Conservation (phyloP, 2,888 invertebrate genomes). For the Noctua comes region DNA sequence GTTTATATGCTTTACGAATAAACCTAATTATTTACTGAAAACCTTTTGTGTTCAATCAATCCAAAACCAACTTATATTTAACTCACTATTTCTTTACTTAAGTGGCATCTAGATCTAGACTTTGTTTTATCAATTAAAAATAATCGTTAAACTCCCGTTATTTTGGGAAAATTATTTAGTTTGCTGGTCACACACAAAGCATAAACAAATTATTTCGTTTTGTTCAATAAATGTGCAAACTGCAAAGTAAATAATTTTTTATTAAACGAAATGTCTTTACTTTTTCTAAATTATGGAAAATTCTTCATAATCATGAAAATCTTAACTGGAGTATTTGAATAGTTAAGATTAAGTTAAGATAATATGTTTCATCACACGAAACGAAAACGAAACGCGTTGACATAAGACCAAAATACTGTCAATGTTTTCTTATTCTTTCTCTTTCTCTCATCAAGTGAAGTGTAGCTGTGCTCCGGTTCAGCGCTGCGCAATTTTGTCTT, state of each 20-base stretch:
- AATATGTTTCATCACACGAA: not conserved
- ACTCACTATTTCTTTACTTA: not conserved
- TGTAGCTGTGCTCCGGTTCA: constrained; percentile 93
- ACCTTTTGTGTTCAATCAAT: not conserved
- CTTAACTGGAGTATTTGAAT: not conserved
- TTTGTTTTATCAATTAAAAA: not conserved
- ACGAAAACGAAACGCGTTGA: constrained; percentile 40
- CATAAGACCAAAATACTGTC: not conserved
- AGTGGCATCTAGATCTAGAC: not conserved
- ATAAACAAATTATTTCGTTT: constrained; percentile 15
- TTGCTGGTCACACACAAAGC: constrained; percentile 18
- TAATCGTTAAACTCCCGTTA: not conserved
- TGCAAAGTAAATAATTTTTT: not conserved
- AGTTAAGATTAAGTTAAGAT: no score
- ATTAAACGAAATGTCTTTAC: not conserved
- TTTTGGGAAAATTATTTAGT: not conserved
- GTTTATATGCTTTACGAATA: constrained; percentile 54
- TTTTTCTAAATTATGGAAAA: accelerated
- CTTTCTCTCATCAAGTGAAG: constrained; percentile 77
- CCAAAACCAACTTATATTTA: not conserved
- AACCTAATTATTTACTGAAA: constrained; percentile 38
- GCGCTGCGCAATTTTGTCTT: constrained; percentile 94
- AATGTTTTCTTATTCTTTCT: constrained; percentile 61
- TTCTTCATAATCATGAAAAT: not conserved
- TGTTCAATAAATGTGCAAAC: not conserved